These are phyloP conservation scores for Sebastiscus albofasciatus DNA, from an alignment of 2,797 vertebrate genomes.

Conservation along the genomic window DNA sequence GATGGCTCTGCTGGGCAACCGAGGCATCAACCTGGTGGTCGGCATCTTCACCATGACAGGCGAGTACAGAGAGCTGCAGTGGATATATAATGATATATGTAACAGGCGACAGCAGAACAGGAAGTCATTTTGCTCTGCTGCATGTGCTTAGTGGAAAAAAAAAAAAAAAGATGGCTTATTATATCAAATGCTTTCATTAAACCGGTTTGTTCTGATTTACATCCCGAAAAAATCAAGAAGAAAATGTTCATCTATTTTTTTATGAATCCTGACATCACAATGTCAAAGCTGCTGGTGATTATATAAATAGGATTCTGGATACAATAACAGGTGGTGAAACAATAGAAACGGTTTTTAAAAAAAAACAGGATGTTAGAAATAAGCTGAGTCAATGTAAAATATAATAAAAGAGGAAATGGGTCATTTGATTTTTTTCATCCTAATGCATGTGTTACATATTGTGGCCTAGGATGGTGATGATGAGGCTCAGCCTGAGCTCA, in stretches of 20 bases:
- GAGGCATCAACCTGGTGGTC: slow-evolving; percentile 71
- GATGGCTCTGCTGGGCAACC: slow-evolving; percentile 72
- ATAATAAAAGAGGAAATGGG: neutral
- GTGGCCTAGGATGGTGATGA: too few species aligned
- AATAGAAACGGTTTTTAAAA: neutral
- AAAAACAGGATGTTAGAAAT: neutral
- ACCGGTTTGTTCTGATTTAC: neutral
- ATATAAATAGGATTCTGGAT: neutral
- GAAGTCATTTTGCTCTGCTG: neutral
- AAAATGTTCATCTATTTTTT: too few species aligned
- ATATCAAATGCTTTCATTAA: neutral
- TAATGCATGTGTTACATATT: neutral
- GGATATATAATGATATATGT: too few species aligned
- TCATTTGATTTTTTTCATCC: neutral
- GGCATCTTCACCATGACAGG: slow-evolving; percentile 79
- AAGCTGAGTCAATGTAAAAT: neutral
- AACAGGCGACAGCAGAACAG: neutral
- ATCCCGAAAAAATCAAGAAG: too few species aligned
- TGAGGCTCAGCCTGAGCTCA: neutral
- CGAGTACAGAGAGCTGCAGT: slow-evolving; percentile 28
- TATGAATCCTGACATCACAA: neutral
- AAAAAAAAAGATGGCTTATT: neutral
- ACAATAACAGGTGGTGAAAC: neutral
- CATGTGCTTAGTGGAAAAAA: neutral
- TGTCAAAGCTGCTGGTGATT: neutral